phyloP scores from a whole-genome alignment of 2,797 vertebrate genomes.

The Artibeus lituratus region DNA sequence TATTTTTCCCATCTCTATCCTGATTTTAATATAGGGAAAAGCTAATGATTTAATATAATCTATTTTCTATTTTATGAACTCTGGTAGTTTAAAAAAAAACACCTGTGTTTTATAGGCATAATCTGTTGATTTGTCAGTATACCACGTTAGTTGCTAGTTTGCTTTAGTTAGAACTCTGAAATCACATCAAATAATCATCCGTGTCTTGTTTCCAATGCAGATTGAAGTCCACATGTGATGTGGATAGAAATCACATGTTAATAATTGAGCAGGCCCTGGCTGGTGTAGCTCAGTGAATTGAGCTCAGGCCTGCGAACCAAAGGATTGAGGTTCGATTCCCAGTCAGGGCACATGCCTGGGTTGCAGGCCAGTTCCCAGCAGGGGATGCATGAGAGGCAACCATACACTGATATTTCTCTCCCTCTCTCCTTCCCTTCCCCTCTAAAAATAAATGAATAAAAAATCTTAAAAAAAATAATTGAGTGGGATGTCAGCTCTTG shows the following conservation, averaged over 20 bases:
- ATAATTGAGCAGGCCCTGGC: neutral
- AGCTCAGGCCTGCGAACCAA: too few species aligned
- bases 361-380: too few species aligned
- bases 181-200: neutral
- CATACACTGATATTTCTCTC: too few species aligned
- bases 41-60: neutral
- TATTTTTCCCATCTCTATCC: neutral
- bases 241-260: neutral
- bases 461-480: neutral
- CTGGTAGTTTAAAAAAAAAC: neutral
- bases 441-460: too few species aligned
- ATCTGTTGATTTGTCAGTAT: neutral
- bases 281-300: too few species aligned
- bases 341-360: too few species aligned
- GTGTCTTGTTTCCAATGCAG: neutral
- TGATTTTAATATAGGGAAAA: slow-evolving; percentile 24
- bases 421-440: too few species aligned
- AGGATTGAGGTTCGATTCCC: too few species aligned
- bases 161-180: neutral
- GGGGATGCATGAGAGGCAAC: too few species aligned
- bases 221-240: too few species aligned
- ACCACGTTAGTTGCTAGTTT: neutral
- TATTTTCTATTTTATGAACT: neutral
- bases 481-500: neutral
- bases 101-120: neutral